These are phyloP conservation scores for Parus major DNA, from an alignment of 2,113 vertebrate species.

Conservation along the genomic window DNA sequence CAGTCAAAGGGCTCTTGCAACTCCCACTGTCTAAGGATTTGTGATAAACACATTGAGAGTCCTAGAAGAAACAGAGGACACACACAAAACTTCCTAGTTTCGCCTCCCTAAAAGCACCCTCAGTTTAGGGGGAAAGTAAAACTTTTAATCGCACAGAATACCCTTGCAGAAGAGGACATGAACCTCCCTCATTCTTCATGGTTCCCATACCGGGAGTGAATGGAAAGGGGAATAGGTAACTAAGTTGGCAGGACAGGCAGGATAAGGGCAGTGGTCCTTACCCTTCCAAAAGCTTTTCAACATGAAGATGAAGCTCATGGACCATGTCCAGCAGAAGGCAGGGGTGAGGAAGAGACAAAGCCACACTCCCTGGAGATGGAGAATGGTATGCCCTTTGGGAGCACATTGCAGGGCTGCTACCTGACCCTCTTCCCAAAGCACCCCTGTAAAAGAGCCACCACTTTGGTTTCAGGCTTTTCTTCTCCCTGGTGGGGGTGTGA, in stretches of 20 bases:
- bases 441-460: neutral
- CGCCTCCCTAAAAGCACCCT: neutral
- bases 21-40: neutral
- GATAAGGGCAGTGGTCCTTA: neutral
- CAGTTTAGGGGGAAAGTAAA: neutral
- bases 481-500: neutral
- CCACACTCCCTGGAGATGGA: neutral
- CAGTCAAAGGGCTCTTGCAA: neutral
- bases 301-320: neutral
- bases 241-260: neutral
- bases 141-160: neutral
- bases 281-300: neutral
- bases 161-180: neutral
- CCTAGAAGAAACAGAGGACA: neutral
- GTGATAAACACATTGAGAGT: neutral
- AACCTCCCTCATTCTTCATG: neutral
- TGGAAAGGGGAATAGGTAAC: neutral
- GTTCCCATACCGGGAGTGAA: neutral
- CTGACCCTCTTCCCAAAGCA: neutral
- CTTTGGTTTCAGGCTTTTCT: neutral
- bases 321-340: neutral
- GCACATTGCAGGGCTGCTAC: accelerated
- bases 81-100: neutral
- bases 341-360: neutral
- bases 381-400: neutral